These are phyloP conservation scores for Drosophila affinis DNA, from an alignment of 2,888 invertebrate species.

Conservation along the genomic window DNA sequence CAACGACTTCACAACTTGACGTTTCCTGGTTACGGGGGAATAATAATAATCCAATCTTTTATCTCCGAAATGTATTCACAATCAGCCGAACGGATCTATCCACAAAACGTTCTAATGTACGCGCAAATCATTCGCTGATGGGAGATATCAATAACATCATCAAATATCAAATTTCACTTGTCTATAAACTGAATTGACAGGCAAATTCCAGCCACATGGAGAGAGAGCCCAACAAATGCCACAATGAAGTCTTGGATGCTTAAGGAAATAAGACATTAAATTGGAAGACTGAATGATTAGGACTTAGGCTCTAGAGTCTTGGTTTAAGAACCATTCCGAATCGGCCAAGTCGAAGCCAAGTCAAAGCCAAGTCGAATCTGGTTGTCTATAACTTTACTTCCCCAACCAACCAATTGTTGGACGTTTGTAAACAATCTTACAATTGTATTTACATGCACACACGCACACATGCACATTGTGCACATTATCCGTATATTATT, in stretches of 20 bases:
- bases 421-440: conserved; percentile 22
- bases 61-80: conserved; percentile 13
- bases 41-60: conserved; percentile 24
- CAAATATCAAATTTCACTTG: conserved; percentile 15
- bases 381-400: conserved; percentile 17
- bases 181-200: background rate
- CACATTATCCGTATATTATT: no score
- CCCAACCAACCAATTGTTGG: conserved; percentile 10
- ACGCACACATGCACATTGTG: conserved; percentile 25
- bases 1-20: conserved; percentile 42
- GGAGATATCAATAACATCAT: conserved; percentile 27
- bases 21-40: conserved; percentile 34
- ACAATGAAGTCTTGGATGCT: no score
- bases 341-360: background rate
- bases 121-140: conserved; percentile 29
- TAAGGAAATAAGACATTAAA: background rate
- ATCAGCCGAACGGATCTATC: conserved; percentile 2
- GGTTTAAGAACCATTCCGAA: background rate
- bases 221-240: background rate
- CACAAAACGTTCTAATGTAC: conserved; percentile 22
- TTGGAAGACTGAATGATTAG: background rate
- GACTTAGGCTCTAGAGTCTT: background rate
- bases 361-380: background rate
- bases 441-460: conserved; percentile 21
- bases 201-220: background rate